Percentiles rank a stretch among this genome's conserved stretches.
phyloP scores from a whole-genome alignment of 2,888 invertebrate genomes.

The Dryobotodes eremita region DNA sequence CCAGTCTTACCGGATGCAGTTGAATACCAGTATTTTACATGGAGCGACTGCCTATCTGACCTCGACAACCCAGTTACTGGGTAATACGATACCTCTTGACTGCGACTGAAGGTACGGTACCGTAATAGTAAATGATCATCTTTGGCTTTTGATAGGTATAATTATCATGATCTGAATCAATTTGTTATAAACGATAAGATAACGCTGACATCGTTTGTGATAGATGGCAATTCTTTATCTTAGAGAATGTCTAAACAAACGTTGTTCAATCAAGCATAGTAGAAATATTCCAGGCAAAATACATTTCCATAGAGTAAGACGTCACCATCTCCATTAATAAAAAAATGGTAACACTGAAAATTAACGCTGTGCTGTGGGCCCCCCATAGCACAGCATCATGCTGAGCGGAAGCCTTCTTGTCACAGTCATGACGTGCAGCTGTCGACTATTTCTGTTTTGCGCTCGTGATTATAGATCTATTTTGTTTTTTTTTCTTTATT shows the following conservation, averaged over 20 bases:
- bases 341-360: too few relatives aligned
- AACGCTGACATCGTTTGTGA: not conserved
- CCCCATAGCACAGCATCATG: too few relatives aligned
- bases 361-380: too few relatives aligned
- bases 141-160: not conserved
- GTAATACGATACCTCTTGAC: not conserved
- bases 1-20: too few relatives aligned
- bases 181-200: slow-evolving; percentile 31
- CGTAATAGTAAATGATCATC: not conserved
- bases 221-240: slow-evolving; percentile 15
- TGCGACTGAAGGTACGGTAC: not conserved
- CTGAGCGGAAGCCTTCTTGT: too few relatives aligned
- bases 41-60: not conserved
- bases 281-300: not conserved
- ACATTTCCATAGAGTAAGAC: too few relatives aligned
- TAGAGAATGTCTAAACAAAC: slow-evolving; percentile 5
- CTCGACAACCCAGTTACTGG: not conserved
- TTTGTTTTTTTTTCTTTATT: too few relatives aligned
- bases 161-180: slow-evolving; percentile 3
- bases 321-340: too few relatives aligned
- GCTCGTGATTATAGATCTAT: too few relatives aligned
- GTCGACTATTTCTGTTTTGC: too few relatives aligned
- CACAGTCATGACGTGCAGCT: too few relatives aligned
- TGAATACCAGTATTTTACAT: not conserved
- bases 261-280: not conserved